Base-by-base conservation (phyloP, 2,797 vertebrate genomes). In the Sylvilagus floridanus region DNA sequence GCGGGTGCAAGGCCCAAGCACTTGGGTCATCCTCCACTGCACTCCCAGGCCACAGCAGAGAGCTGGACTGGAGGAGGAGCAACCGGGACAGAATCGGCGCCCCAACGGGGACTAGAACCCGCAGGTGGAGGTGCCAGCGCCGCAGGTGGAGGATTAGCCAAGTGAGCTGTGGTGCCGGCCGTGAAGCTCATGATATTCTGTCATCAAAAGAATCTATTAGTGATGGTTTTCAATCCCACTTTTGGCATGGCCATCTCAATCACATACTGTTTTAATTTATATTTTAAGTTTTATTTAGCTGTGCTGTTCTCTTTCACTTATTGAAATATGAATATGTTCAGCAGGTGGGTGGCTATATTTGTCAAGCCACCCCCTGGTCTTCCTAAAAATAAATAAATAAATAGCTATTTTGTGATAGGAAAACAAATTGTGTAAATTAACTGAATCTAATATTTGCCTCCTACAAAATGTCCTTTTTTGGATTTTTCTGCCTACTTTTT, bases 231-330 rank as follows among this genome's bases (percentile, higher is more conserved):
- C 83, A 95, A 93, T 50, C 22, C n/a, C 57, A 50, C 71, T 97
- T 96, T 97, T 97, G 96, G 94, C 90, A 97, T 62, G 47, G 62
- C 92, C 84, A 95, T 96, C 52, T 95, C 88, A 96, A 95, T 84
- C 81, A 90, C 97, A 97, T 96, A 96, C 96, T 98, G 96, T 97
- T 98, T 97, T 86, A 96, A 97, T 98, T 97, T 97, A 72, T 63
- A 82, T 95, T 93, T 93, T 92, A 90, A 97, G 79, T 90, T 97
- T 97, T 94, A 93, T 96, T 98, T 97, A 95, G 94, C 89, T 93
- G 66, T 96, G 97, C 76, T 85, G 92, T 0, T 96, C 62, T 83
- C 90, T 96, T 97, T 96, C 94, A 72, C 96, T 98, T 97, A 92
- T 97, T 98, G 97, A 95, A 97, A 97, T 97, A 69, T 90, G 60